phyloP scores from a whole-genome alignment of 2,797 vertebrate genomes.

The Phoeniculus purpureus region DNA sequence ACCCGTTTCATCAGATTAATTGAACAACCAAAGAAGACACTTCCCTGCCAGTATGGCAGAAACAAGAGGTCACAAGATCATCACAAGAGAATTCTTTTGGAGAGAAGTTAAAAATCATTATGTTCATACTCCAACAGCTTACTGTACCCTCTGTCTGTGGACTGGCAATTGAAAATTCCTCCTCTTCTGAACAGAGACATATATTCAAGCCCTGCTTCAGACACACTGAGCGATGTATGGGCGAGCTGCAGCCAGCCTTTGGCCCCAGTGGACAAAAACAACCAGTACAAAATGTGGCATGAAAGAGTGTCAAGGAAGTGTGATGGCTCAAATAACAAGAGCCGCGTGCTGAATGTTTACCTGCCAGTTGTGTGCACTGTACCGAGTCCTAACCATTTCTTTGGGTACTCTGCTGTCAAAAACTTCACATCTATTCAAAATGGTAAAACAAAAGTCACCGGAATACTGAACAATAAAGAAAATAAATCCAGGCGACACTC shows the following conservation, averaged over 20 bases:
- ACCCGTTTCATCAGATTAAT: background rate
- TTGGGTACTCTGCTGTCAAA: background rate
- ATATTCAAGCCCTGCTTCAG: background rate
- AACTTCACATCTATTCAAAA: background rate
- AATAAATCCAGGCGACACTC: background rate
- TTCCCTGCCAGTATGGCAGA: background rate
- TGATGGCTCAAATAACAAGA: background rate
- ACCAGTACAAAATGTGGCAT: background rate
- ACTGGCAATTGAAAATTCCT: background rate
- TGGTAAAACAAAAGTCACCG: background rate
- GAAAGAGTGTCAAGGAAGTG: background rate
- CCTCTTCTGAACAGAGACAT: background rate
- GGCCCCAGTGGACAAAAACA: background rate
- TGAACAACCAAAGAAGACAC: background rate
- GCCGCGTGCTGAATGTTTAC: accelerated
- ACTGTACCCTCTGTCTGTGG: background rate
- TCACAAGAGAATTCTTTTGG: background rate
- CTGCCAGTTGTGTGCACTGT: background rate
- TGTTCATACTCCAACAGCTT: background rate
- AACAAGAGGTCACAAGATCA: background rate
- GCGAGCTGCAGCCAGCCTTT: background rate
- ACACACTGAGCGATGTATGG: background rate
- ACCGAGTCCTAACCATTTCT: background rate
- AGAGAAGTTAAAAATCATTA: background rate
- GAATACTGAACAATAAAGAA: background rate